phyloP scores from a whole-genome alignment of 2,888 invertebrate species.

The Andrena chrysosceles region DNA sequence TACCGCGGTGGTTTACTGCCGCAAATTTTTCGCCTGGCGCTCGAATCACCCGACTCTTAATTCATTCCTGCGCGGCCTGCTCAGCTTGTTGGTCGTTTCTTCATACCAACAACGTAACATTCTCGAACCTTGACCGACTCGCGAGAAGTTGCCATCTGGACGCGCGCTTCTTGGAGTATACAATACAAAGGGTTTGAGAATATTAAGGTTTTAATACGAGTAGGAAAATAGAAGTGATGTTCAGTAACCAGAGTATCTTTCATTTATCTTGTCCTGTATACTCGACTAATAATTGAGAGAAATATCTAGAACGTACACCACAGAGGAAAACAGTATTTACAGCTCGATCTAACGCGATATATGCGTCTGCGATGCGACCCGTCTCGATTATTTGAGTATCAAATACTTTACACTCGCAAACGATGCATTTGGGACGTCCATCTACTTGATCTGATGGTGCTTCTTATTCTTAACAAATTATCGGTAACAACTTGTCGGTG shows the following conservation, averaged over 20 bases:
- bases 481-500: not conserved
- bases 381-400: not conserved
- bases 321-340: not conserved
- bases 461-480: not conserved
- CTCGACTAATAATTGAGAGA: too few relatives aligned
- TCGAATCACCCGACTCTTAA: slow-evolving; percentile 31
- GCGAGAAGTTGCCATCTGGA: not conserved
- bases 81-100: too few relatives aligned
- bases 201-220: too few relatives aligned
- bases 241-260: too few relatives aligned
- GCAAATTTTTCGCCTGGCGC: slow-evolving; percentile 49
- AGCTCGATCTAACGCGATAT: not conserved
- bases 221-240: too few relatives aligned
- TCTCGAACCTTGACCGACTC: slow-evolving; percentile 47
- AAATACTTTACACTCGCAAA: not conserved
- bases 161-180: too few relatives aligned
- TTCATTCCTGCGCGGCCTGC: slow-evolving; percentile 25
- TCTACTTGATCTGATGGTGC: not conserved
- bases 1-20: slow-evolving; percentile 54
- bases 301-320: not conserved
- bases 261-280: too few relatives aligned
- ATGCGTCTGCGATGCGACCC: not conserved
- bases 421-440: not conserved
- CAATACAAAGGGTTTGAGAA: too few relatives aligned
- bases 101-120: not conserved